Percentiles rank a stretch among this genome's conserved stretches.
Conservation (phyloP, 2,797 vertebrate genomes). For the Takifugu ocellatus region DNA sequence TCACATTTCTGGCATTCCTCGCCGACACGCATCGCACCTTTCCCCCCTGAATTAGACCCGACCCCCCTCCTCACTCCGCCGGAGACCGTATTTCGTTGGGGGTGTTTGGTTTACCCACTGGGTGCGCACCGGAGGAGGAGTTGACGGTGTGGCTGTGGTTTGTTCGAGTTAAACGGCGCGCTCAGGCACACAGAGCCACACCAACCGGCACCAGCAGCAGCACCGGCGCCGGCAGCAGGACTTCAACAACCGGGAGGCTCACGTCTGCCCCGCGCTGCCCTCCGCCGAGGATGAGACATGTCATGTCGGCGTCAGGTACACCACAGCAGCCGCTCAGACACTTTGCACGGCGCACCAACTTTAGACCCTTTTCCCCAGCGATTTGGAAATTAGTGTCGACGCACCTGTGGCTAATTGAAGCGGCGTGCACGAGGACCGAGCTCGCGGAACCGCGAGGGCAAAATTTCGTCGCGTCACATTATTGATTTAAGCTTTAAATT, state of each 20-base stretch:
- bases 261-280: constrained; percentile 37
- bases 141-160: constrained; percentile 48
- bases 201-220: constrained; percentile 27
- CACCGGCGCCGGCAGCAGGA: neutral
- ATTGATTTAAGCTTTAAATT: constrained; percentile 24
- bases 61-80: constrained; percentile 42
- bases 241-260: constrained; percentile 50
- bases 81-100: constrained; percentile 30
- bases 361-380: neutral
- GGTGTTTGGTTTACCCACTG: constrained; percentile 55
- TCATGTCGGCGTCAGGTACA: constrained; percentile 71
- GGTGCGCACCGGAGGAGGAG: constrained; percentile 72
- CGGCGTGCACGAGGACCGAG: constrained; percentile 19
- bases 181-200: constrained; percentile 56
- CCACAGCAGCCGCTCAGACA: constrained; percentile 21
- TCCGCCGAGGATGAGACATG: constrained; percentile 69
- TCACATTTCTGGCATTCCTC: neutral
- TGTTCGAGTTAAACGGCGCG: constrained; percentile 53
- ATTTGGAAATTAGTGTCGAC: constrained; percentile 6
- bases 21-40: neutral
- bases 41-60: constrained; percentile 26
- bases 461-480: neutral
- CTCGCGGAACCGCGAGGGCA: constrained; percentile 14
- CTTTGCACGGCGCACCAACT: neutral
- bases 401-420: constrained; percentile 43